A percentile compares a stretch with the other conserved stretches of the same genome.
Conservation (phyloP, 1,140 invertebrate species). For the Anadara kagoshimensis region DNA sequence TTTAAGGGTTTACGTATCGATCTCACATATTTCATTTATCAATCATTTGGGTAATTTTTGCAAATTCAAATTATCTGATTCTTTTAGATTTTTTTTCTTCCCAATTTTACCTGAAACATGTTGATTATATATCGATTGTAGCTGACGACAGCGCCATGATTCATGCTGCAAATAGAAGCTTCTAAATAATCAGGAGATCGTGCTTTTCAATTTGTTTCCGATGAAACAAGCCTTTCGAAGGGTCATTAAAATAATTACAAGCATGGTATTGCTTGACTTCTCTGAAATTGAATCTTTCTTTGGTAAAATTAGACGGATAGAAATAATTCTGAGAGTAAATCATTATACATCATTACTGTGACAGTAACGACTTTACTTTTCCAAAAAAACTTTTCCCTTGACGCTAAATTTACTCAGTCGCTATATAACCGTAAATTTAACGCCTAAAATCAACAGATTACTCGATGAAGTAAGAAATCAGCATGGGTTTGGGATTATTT, state of each 20-base stretch:
- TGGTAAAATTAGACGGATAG: constrained; percentile 19
- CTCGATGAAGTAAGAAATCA: no score
- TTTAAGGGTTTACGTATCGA: no score
- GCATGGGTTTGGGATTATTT: no score
- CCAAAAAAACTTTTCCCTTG: no score
- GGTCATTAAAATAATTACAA: constrained; percentile 41
- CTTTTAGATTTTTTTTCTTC: no score
- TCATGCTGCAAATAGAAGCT: neutral
- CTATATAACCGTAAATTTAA: no score
- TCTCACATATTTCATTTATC: no score
- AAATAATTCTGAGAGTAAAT: constrained; percentile 28
- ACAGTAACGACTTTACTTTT: no score
- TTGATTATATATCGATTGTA: neutral
- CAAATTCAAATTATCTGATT: no score
- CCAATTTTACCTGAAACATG: constrained; percentile 5
- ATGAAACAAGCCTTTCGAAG: constrained; percentile 25
- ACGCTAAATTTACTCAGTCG: no score
- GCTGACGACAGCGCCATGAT: neutral
- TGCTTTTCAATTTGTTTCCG: constrained; percentile 37
- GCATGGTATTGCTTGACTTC: constrained; percentile 20
- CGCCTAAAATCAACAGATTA: no score
- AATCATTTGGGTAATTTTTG: no score
- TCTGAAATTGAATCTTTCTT: constrained; percentile 33
- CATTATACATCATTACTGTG: constrained; percentile 19
- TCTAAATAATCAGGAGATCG: neutral